These are phyloP conservation scores for Phyto melanocephala DNA, from an alignment of 2,888 invertebrate genomes.

Conservation along the genomic window DNA sequence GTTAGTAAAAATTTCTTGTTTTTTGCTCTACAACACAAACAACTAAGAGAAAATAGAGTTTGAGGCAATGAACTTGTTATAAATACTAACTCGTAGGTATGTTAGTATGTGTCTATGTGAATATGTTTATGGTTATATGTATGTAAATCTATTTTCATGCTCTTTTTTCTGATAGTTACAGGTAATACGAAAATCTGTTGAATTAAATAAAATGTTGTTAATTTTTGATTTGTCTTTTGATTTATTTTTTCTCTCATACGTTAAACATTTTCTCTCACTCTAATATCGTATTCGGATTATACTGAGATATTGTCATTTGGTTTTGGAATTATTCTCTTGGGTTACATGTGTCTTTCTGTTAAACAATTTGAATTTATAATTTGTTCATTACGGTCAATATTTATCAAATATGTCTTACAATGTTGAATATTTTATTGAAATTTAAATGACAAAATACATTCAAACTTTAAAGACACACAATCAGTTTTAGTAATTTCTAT, in stretches of 20 bases:
- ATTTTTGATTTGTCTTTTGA: constrained; percentile 65
- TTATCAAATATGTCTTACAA: constrained; percentile 6
- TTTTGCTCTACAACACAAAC: background rate
- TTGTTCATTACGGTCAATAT: constrained; percentile 45
- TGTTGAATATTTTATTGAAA: constrained; percentile 57
- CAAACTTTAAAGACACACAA: background rate
- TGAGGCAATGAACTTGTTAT: background rate
- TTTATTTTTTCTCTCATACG: background rate
- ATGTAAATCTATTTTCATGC: background rate
- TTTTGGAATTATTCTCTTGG: constrained; percentile 14
- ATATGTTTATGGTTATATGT: background rate
- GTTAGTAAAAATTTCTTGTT: constrained; percentile 12
- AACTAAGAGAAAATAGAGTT: background rate
- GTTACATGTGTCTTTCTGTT: constrained; percentile 43
- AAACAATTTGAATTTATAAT: constrained; percentile 62
- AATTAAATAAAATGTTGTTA: constrained; percentile 53
- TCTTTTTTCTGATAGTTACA: background rate
- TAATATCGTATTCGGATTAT: background rate
- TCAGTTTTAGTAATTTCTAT: no score
- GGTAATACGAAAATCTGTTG: constrained; percentile 47
- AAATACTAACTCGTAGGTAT: no score
- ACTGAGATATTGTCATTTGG: constrained; percentile 37
- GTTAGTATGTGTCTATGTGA: background rate
- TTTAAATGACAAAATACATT: constrained; percentile 47
- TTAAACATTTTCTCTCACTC: no score